Conservation (phyloP, 2,113 vertebrate species). For the Xenopus laevis region DNA sequence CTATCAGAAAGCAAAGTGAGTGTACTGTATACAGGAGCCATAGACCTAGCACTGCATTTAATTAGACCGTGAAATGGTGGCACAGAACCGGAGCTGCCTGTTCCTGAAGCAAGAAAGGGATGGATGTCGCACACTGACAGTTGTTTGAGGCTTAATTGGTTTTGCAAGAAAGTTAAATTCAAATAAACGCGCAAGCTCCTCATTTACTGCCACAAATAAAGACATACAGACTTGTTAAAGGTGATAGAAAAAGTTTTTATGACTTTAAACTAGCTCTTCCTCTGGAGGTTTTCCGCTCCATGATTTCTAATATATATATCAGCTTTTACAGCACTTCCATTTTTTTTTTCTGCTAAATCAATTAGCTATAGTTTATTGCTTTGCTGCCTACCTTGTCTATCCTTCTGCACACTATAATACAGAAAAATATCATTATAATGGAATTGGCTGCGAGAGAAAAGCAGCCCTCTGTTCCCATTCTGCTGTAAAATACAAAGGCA, state of each 20-base stretch:
- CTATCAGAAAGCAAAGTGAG: background rate
- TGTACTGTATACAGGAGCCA: background rate
- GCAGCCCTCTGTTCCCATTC: background rate
- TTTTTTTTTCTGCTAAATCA: constrained; percentile 30
- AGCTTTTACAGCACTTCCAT: constrained; percentile 17
- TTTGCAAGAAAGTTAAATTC: constrained; percentile 7
- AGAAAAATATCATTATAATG: constrained; percentile 29
- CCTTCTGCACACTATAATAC: constrained; percentile 27
- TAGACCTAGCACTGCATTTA: background rate
- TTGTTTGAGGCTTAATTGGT: background rate
- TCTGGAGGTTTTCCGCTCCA: constrained; percentile 39
- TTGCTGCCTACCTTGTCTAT: constrained; percentile 37
- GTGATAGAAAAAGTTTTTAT: constrained; percentile 45
- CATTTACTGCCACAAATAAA: constrained; percentile 35
- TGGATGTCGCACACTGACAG: background rate
- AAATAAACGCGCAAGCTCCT: rapidly evolving
- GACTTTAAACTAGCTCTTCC: constrained; percentile 44
- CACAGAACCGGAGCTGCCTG: constrained; percentile 45
- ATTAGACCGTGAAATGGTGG: constrained; percentile 1
- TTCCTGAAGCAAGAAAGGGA: background rate
- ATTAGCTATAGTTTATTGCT: constrained; percentile 46
- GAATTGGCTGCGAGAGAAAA: constrained; percentile 11
- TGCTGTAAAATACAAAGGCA: background rate
- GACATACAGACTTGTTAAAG: constrained; percentile 44
- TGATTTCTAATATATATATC: constrained; percentile 41